A percentile compares a stretch with the other conserved stretches of the same genome.
phyloP scores from a whole-genome alignment of 1,140 invertebrate species.

The Bicyclus anynana region DNA sequence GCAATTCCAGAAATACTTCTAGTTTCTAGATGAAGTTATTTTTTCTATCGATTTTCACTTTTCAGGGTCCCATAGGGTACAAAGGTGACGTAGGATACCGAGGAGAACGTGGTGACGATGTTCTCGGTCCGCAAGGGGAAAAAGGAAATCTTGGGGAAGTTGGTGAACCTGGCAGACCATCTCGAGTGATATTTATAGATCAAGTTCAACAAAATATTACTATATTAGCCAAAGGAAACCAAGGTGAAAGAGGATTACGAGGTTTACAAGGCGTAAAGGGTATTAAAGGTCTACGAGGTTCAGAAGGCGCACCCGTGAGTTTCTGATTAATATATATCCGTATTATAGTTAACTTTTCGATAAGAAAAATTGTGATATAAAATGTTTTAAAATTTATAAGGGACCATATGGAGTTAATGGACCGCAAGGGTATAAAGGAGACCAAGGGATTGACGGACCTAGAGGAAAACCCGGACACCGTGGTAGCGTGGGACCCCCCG shows the following conservation, averaged over 20 bases:
- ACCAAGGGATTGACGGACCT: conserved; percentile 79
- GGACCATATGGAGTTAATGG: conserved; percentile 73
- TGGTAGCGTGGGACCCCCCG: conserved; percentile 79
- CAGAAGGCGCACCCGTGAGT: conserved; percentile 76
- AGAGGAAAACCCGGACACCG: conserved; percentile 63
- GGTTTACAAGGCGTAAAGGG: conserved; percentile 75
- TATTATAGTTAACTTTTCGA: no score
- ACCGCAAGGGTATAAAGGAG: conserved; percentile 73
- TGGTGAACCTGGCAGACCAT: conserved; percentile 63
- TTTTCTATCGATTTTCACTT: neutral
- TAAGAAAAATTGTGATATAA: no score
- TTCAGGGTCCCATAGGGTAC: conserved; percentile 66
- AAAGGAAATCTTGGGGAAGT: conserved; percentile 76
- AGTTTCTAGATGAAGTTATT: no score
- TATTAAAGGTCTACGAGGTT: conserved; percentile 78
- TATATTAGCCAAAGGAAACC: conserved; percentile 60
- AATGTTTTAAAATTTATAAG: conserved; percentile 33
- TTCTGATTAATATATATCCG: neutral
- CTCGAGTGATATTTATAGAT: conserved; percentile 30
- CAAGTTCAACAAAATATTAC: conserved; percentile 43
- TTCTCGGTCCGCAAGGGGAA: conserved; percentile 77
- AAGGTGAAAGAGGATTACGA: conserved; percentile 62
- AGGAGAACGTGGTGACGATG: conserved; percentile 77
- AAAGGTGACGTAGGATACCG: conserved; percentile 79
- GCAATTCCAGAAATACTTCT: no score